Evolutionary conservation across 2,113 vertebrate genomes (phyloP).

Genomic region (Carassius gibelio): DNA sequence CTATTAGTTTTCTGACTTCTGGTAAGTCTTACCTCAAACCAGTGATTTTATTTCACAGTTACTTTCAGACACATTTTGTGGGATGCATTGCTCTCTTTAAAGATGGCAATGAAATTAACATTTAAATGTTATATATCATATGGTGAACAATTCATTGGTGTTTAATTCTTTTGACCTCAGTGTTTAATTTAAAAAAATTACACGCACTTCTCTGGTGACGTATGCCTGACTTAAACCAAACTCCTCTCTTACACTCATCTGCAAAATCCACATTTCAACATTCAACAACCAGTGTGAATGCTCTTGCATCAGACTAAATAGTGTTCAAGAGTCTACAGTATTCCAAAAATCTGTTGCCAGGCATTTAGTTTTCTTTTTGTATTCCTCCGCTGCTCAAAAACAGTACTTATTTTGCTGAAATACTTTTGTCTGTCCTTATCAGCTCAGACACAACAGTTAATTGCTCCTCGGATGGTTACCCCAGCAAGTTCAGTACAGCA

Average conservation of each 20-base stretch:
- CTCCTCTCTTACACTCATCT: not conserved
- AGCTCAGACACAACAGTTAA: constrained; percentile 81
- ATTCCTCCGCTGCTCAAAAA: not conserved
- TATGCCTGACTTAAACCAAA: not conserved
- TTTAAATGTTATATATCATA: not conserved
- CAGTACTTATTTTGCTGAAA: not conserved
- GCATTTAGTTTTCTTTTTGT: not conserved
- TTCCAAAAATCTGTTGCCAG: not conserved
- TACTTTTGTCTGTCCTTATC: constrained; percentile 2
- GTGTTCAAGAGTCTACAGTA: not conserved
- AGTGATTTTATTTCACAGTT: not conserved
- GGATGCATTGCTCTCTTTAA: not conserved
- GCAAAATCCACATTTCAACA: not conserved
- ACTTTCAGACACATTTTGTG: constrained; percentile 16
- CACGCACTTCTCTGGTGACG: not conserved
- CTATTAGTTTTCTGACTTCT: constrained; percentile 77
- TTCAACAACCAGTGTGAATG: not conserved
- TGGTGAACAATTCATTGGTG: not conserved
- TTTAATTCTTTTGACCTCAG: not conserved
- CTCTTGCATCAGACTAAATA: not conserved
- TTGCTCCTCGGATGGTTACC: constrained; percentile 76
- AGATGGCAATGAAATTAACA: not conserved
- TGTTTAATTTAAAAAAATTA: not conserved
- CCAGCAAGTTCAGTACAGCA: constrained; percentile 55
- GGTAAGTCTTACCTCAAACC: constrained; percentile 67